Conservation (phyloP, 1,140 invertebrate genomes). For the Amyelois transitella region DNA sequence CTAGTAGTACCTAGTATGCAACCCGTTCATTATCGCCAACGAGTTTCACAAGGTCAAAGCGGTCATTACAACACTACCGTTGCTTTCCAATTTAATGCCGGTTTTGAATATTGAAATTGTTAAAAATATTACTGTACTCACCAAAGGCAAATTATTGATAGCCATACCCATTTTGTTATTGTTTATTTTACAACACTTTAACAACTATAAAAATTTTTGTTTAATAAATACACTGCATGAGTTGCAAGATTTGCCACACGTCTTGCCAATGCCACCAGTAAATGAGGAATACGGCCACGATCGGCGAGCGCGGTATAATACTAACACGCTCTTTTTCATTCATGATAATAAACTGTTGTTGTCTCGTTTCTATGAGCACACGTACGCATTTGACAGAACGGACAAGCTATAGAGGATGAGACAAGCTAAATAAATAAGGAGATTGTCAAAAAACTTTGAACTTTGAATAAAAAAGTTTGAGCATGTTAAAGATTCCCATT, state of each 20-base stretch:
- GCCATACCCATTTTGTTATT: slow-evolving; percentile 60
- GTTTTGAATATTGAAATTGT: slow-evolving; percentile 28
- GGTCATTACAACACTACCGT: slow-evolving; percentile 70
- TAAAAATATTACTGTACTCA: slow-evolving; percentile 35
- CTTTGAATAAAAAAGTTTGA: not conserved
- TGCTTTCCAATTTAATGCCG: slow-evolving; percentile 61
- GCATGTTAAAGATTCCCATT: slow-evolving; percentile 9
- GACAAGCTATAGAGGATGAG: slow-evolving; percentile 17
- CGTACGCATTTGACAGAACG: slow-evolving; percentile 28
- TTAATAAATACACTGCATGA: slow-evolving; percentile 34
- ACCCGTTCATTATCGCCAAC: slow-evolving; percentile 61
- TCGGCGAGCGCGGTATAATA: slow-evolving; percentile 44
- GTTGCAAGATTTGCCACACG: slow-evolving; percentile 36
- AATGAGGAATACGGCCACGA: slow-evolving; percentile 48
- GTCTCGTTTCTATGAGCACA: slow-evolving; percentile 39
- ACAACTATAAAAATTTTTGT: slow-evolving; percentile 21
- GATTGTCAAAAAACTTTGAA: slow-evolving; percentile 14
- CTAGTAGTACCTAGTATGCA: slow-evolving; percentile 31
- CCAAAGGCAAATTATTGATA: slow-evolving; percentile 57
- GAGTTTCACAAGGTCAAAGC: slow-evolving; percentile 73
- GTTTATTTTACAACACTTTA: slow-evolving; percentile 16
- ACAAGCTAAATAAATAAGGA: slow-evolving; percentile 3
- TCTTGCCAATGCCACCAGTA: slow-evolving; percentile 50
- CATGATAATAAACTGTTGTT: slow-evolving; percentile 60
- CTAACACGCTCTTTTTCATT: slow-evolving; percentile 61